These are phyloP conservation scores for Dicentrarchus labrax DNA, from an alignment of 2,113 vertebrate species.

Conservation along the genomic window DNA sequence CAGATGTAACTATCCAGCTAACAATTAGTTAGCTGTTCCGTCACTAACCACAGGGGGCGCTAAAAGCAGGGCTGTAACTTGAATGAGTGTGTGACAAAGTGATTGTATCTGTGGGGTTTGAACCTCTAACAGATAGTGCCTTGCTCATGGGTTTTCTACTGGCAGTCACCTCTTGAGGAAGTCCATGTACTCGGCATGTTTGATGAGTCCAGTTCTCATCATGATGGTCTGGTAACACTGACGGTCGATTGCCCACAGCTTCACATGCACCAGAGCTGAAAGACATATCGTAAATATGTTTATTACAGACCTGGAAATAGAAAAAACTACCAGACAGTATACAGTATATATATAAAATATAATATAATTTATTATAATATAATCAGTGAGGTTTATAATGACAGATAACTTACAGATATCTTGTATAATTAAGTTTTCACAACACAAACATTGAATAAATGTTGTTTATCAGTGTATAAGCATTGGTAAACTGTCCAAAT, in stretches of 20 bases:
- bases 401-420: too few relatives aligned
- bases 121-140: not conserved
- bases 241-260: slow-evolving; percentile 97
- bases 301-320: too few relatives aligned
- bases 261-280: slow-evolving; percentile 93
- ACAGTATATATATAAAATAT: too few relatives aligned
- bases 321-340: too few relatives aligned
- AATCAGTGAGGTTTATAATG: too few relatives aligned
- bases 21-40: not conserved
- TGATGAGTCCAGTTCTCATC: slow-evolving; percentile 99
- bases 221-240: slow-evolving; percentile 99
- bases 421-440: too few relatives aligned
- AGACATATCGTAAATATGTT: slow-evolving; percentile 13
- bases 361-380: too few relatives aligned
- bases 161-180: slow-evolving; percentile 93
- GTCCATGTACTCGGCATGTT: slow-evolving; percentile 98
- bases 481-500: too few relatives aligned
- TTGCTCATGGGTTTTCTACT: not conserved
- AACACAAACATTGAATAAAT: too few relatives aligned
- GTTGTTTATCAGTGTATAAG: too few relatives aligned
- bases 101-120: not conserved
- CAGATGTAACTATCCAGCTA: too few relatives aligned
- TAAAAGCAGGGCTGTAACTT: not conserved
- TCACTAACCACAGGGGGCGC: not conserved
- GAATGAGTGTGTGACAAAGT: not conserved